Conservation (phyloP, 2,888 invertebrate genomes). For the Meloe dianella region DNA sequence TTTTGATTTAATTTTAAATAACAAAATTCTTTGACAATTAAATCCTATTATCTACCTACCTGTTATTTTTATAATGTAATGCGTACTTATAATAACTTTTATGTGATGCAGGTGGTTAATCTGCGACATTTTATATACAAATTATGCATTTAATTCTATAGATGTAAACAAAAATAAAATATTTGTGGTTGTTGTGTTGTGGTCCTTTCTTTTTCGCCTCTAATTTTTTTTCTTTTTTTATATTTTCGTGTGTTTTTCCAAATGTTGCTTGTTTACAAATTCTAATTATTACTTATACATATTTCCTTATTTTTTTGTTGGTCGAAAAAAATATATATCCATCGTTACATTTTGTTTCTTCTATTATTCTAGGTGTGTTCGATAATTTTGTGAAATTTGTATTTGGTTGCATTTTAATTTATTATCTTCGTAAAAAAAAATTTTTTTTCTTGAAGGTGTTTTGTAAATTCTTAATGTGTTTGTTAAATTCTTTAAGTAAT, state of each 20-base stretch:
- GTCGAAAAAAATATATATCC: neutral
- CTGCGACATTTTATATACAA: no score
- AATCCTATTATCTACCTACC: no score
- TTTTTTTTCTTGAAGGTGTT: neutral
- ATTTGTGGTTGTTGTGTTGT: neutral
- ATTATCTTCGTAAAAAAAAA: neutral
- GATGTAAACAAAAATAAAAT: neutral
- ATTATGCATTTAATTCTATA: neutral
- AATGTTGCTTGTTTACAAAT: neutral
- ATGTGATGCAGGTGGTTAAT: no score
- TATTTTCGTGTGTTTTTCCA: constrained; percentile 1
- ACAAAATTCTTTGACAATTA: no score
- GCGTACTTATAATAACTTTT: no score
- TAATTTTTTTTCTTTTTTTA: neutral
- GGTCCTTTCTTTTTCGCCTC: neutral
- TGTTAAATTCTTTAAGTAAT: neutral
- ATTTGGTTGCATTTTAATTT: neutral
- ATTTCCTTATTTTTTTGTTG: neutral
- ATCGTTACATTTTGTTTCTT: neutral
- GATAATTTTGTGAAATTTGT: neutral
- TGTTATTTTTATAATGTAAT: no score
- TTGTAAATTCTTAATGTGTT: neutral
- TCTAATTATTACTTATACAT: neutral
- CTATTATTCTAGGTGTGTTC: neutral
- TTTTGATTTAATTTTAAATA: no score